Base-by-base conservation (phyloP, 2,888 invertebrate genomes). In the Tenthredo distinguenda region DNA sequence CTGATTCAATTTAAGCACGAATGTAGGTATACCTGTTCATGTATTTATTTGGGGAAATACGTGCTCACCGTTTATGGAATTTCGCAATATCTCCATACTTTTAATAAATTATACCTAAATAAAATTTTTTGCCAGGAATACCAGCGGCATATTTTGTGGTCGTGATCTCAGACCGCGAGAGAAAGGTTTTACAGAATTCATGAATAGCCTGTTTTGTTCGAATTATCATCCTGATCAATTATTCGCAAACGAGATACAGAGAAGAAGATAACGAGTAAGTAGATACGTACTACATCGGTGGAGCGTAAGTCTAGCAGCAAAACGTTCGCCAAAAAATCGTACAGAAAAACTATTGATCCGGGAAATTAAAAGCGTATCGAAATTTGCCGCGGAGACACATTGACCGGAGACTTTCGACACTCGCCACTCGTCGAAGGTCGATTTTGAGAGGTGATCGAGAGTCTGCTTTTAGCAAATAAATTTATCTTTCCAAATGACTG, bases 361-460 rank as follows among this genome's bases (percentile, higher is more conserved):
- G 55, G 34, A 77, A 77, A 77, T 40, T 77, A 18, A 18, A 77
- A 77, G 55, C 77, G 77, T 77, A 55, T 34, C 77, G 55, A 55
- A 50, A 77, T 40, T 74, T 26, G 7, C 6, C 15, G 26, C 15
- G 15, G 47, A 12, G 43, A 43, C 77, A 55, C 21, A 34, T 77
- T 31, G 72, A 50, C 34, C 50, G 47, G 18, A 18, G 0, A 31
- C 34, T 55, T 74, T 74, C 31, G 55, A 55, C 77, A 77, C 55
- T 26, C 55, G 77, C 50, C n/a, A 55, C 9, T 77, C 18, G 31
- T 74, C 77, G 77, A 77, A 77, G 77, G 77, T 77, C 77, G 77
- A 26, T 26, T 55, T 77, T 31, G 43, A 43, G 40, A 40, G 74
- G 74, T 47, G 21, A n/a, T 40, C 26, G 21, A 26, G 43, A 26